A percentile compares a stretch with the other conserved stretches of the same genome.
These are phyloP conservation scores for Mystacides longicornis DNA, from an alignment of 2,888 invertebrate genomes.

Conservation along the genomic window DNA sequence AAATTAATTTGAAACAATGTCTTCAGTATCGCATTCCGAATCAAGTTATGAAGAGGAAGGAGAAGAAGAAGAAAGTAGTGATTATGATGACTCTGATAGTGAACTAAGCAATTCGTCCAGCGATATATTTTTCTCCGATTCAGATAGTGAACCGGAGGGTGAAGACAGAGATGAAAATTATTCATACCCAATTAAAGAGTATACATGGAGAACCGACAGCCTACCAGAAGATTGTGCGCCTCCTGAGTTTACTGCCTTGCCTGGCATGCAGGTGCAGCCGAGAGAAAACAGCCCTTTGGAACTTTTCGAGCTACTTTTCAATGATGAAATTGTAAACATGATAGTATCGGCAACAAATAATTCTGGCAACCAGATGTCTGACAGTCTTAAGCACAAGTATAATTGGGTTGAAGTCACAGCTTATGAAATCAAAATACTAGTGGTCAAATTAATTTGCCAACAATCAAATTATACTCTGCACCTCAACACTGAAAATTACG, in stretches of 20 bases:
- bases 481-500: neutral
- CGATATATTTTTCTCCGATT: neutral
- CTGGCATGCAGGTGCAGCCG: neutral
- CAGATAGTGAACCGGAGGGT: neutral
- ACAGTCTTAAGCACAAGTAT: neutral
- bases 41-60: too few species aligned
- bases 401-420: neutral
- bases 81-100: neutral
- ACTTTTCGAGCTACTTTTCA: conserved; percentile 7
- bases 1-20: too few species aligned
- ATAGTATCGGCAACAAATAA: conserved; percentile 6
- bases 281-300: neutral
- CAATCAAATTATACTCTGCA: neutral
- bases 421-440: conserved; percentile 4
- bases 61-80: too few species aligned
- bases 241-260: neutral
- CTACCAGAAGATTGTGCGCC: conserved; percentile 8
- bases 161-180: neutral
- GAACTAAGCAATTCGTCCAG: conserved; percentile 1
- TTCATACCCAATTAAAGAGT: neutral
- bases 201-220: conserved; percentile 4
- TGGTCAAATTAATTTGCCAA: neutral
- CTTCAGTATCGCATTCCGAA: too few species aligned
- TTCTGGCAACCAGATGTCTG: neutral
- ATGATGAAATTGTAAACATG: conserved; percentile 5